phyloP scores from a whole-genome alignment of 2,797 vertebrate genomes.

The Lycodopsis pacificus region DNA sequence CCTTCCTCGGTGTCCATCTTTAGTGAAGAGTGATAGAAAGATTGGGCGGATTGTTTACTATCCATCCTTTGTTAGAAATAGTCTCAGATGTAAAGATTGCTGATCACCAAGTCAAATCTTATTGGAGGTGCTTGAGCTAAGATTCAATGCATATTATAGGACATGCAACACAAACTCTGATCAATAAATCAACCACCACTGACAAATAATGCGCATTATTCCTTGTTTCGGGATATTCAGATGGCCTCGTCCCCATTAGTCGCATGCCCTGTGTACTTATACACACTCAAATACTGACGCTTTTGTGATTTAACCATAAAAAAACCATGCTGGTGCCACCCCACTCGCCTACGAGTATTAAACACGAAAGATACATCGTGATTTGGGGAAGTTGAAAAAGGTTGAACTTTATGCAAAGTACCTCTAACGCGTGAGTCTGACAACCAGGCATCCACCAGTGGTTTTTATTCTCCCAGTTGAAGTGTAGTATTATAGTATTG shows the following conservation, averaged over 20 bases:
- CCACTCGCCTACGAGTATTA: background rate
- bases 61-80: background rate
- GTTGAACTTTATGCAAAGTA: background rate
- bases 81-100: background rate
- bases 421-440: background rate
- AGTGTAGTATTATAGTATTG: background rate
- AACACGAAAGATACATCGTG: background rate
- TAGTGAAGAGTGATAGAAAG: slow-evolving; percentile 1
- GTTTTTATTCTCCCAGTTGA: background rate
- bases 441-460: background rate
- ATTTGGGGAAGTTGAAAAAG: background rate
- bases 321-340: background rate
- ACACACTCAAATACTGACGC: background rate
- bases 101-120: background rate
- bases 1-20: background rate
- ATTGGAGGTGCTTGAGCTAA: background rate
- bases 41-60: background rate
- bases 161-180: background rate
- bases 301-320: background rate
- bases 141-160: background rate
- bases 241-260: background rate
- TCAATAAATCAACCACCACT: background rate
- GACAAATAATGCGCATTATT: background rate
- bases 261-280: background rate
- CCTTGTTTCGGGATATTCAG: background rate